Evolutionary conservation across 2,113 vertebrate genomes (phyloP).

Genomic region (Symphodus melops): DNA sequence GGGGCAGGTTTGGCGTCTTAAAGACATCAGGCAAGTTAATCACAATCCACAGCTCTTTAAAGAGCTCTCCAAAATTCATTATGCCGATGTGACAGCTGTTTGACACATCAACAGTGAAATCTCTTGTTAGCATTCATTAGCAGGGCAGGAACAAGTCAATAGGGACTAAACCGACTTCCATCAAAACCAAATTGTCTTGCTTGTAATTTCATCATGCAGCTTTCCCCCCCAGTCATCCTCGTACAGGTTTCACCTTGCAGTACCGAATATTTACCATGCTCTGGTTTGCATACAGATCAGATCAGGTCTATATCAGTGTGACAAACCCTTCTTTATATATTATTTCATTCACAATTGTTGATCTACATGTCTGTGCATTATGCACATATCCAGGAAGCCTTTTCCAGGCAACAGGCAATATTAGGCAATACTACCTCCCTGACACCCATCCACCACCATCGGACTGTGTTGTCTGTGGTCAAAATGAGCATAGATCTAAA

Average conservation of each 20-base stretch:
- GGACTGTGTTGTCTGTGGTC: too few relatives aligned
- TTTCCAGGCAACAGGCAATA: too few relatives aligned
- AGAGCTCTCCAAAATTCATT: constrained; percentile 19
- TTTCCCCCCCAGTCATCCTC: constrained; percentile 17
- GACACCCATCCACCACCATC: too few relatives aligned
- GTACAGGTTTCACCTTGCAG: constrained; percentile 48
- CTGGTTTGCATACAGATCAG: constrained; percentile 40
- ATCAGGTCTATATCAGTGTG: neutral
- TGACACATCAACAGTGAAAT: constrained; percentile 28
- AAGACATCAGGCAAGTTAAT: constrained; percentile 1
- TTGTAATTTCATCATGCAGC: constrained; percentile 59
- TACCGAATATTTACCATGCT: constrained; percentile 10
- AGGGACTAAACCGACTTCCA: constrained; percentile 36
- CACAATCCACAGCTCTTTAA: neutral
- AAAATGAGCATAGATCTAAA: too few relatives aligned
- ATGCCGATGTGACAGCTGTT: neutral
- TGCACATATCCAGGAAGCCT: too few relatives aligned
- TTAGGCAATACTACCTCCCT: too few relatives aligned
- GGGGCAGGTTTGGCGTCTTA: too few relatives aligned
- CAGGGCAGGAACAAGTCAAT: constrained; percentile 12
- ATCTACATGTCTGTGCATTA: too few relatives aligned
- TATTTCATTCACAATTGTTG: too few relatives aligned
- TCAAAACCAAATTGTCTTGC: constrained; percentile 54
- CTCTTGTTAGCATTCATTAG: constrained; percentile 56
- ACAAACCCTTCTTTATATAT: too few relatives aligned